phyloP scores from a whole-genome alignment of 2,888 invertebrate species.

The Ophion costatus region DNA sequence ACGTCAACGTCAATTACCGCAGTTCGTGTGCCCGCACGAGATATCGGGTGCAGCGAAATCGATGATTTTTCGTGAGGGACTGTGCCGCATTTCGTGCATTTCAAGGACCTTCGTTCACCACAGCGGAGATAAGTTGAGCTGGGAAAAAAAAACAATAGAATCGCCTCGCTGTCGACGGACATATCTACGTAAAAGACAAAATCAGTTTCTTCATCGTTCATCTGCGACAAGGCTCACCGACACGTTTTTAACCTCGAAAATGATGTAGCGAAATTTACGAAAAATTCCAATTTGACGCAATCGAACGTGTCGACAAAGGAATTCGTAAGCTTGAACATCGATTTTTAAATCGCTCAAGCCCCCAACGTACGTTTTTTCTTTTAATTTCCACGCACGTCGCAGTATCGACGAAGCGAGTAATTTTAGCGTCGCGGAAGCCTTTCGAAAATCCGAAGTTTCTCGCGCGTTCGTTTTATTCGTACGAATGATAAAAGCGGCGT shows the following conservation, averaged over 20 bases:
- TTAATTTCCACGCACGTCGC: background rate
- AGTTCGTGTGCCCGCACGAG: background rate
- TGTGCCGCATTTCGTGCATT: background rate
- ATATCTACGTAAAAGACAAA: background rate
- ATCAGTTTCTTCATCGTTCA: background rate
- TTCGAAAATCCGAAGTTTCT: background rate
- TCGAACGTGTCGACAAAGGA: background rate
- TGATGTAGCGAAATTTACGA: background rate
- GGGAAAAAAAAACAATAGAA: no score
- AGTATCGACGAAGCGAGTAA: background rate
- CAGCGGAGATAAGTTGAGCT: no score
- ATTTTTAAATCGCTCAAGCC: background rate
- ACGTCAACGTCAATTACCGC: background rate
- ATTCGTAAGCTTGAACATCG: background rate
- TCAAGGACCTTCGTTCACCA: background rate
- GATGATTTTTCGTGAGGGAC: background rate
- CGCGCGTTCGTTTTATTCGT: background rate
- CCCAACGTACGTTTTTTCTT: background rate
- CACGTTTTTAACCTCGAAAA: background rate
- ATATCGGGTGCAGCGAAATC: background rate
- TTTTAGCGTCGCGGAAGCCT: background rate
- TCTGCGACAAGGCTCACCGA: background rate
- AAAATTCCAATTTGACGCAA: background rate
- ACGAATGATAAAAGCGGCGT: conserved; percentile 57
- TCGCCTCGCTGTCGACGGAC: background rate